Evolutionary conservation across 1,140 invertebrate genomes (phyloP).

Genomic region (Thereuonema tuberculata): DNA sequence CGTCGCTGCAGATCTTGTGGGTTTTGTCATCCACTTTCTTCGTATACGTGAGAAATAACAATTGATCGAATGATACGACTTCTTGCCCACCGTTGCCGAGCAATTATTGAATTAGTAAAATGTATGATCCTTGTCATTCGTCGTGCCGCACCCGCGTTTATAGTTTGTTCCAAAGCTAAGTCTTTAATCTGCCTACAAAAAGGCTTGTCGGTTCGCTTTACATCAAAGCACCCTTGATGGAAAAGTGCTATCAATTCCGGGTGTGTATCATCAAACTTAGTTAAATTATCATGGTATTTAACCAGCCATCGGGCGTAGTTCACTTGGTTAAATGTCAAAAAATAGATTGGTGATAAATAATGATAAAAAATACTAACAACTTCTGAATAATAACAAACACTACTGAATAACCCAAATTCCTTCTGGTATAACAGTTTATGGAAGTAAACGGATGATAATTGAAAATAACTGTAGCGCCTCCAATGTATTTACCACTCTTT

Average conservation of each 20-base stretch:
- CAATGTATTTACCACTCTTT: too few relatives aligned
- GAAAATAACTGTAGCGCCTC: too few relatives aligned
- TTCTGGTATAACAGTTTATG: too few relatives aligned
- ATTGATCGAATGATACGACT: slow-evolving; percentile 9
- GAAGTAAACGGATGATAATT: too few relatives aligned
- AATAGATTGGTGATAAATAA: too few relatives aligned
- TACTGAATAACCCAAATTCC: too few relatives aligned
- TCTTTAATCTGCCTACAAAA: slow-evolving; percentile 6
- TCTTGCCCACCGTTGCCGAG: slow-evolving; percentile 8
- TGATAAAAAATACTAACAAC: too few relatives aligned
- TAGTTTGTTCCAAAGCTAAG: slow-evolving; percentile 10
- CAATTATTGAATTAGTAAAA: slow-evolving; percentile 13
- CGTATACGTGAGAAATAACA: slow-evolving; percentile 5
- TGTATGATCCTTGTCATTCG: slow-evolving; percentile 6
- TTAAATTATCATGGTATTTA: slow-evolving; percentile 16
- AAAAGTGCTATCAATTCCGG: not conserved
- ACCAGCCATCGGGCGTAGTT: slow-evolving; percentile 25
- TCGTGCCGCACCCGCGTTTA: slow-evolving; percentile 10
- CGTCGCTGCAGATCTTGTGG: slow-evolving; percentile 1
- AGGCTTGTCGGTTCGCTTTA: slow-evolving; percentile 10
- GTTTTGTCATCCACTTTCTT: not conserved
- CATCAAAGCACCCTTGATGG: not conserved
- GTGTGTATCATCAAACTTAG: slow-evolving; percentile 6
- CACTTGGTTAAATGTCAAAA: slow-evolving; percentile 25
- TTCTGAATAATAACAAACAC: too few relatives aligned